Base-by-base conservation (phyloP, 2,888 invertebrate species). In the Phaonia tiefii region DNA sequence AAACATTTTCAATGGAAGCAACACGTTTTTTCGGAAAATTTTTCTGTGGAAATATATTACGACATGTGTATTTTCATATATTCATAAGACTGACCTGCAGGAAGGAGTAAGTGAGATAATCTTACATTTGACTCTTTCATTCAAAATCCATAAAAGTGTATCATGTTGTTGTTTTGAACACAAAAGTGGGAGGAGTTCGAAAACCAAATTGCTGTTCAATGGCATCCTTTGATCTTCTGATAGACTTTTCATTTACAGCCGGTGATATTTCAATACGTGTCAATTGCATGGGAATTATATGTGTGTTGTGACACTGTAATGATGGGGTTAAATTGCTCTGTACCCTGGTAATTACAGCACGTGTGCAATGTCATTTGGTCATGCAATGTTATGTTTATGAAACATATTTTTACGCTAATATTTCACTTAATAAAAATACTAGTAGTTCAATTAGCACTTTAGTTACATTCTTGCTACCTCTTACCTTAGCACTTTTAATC, bases 381-480 rank as follows among this genome's bases (percentile, higher is more conserved):
- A 80, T 75, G 79, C 79, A 75, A 75, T 25, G 63, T 44, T 65
- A 69, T 72, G 39, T 73, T 65, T 60, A 22, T 73, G 58, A 31
- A 54, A 72, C 37, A 67, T 63, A 51, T 60, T 75, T 79, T 67
- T 31, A 44, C 56, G 15, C 54, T 54, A 67, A 58, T 54, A 79
- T 63, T 72, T 67, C 58, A 46, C 44, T 72, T 72, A 39, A 72
- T 58, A 37, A 69, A 54, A 20, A 42, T 60, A 26, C 22, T 51
- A 15, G 13, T 44, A 70, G 31, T 73, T 65, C 65, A 71, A 76
- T 49, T 56, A 76, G 71, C 46, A 58, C 56, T 66, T 56, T 5
- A 31, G 4, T 31, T 8, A 31, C 8, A 31, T 31, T 5, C 31
- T 8, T 5, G 31, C 4, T 31, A 31, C 4, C 8, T 11, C 39